Base-by-base conservation (phyloP, 1,140 invertebrate genomes). In the Philotrypesis tridentata region DNA sequence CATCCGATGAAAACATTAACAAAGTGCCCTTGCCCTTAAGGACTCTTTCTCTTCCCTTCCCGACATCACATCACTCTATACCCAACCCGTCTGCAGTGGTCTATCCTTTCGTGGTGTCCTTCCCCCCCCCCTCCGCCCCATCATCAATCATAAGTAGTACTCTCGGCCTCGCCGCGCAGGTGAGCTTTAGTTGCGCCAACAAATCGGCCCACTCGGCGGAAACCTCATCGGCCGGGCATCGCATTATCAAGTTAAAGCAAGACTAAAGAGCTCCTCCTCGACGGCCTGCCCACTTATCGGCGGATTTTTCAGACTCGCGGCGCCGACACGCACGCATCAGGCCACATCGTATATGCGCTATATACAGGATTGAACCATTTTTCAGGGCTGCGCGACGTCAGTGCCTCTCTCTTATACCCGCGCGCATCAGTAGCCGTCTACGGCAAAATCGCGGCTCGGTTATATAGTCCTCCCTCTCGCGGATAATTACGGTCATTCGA, bases 401-500 rank as follows among this genome's bases (percentile, higher is more conserved):
- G n/a, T n/a, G n/a, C n/a, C n/a, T n/a, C n/a, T n/a, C n/a, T n/a
- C n/a, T n/a, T n/a, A n/a, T n/a, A n/a, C n/a, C n/a, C n/a, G n/a
- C n/a, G n/a, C n/a, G n/a, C n/a, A n/a, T n/a, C 27, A 23, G 23
- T 31, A 25, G 23, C 43, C 4, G 23, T 40, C 4, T 63, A 12
- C 4, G 33, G 33, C 37, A 12, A n/a, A n/a, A 27, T 63, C n/a
- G 48, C 21, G n/a, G n/a, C n/a, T n/a, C n/a, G n/a, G n/a, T n/a
- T n/a, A n/a, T 55, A 55, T 63, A 67, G 21, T 5, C 3, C 25
- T 14, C n/a, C 9, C 23, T 68, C n/a, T 6, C 11, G n/a, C 8
- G 31, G 37, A 11, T 79, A 79, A 79, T 79, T 72, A 71, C 67
- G 67, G 67, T 60, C 77, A 55, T 79, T 55, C n/a, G 40, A 71